These are phyloP conservation scores for Castor canadensis DNA, from an alignment of 2,113 vertebrate species.

Conservation along the genomic window DNA sequence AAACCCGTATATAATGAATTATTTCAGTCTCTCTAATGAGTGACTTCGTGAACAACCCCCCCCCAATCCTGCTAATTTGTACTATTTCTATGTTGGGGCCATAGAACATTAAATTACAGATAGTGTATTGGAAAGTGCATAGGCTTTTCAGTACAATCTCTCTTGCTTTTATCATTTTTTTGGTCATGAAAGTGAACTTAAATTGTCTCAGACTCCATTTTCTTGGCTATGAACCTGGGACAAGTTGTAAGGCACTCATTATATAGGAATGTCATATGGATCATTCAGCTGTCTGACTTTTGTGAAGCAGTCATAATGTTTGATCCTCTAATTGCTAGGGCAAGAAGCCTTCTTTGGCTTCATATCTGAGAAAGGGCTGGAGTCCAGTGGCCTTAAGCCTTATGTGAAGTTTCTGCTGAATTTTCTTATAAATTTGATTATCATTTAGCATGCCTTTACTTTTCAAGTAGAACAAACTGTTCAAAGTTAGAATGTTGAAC, in stretches of 20 bases:
- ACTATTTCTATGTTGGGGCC: not conserved
- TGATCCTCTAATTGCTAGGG: not conserved
- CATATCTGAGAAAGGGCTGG: not conserved
- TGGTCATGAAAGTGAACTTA: not conserved
- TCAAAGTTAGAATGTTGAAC: constrained; percentile 61
- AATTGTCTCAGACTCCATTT: not conserved
- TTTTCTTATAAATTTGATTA: constrained; percentile 2
- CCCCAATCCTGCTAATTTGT: not conserved
- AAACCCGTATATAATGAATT: not conserved
- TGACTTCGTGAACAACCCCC: not conserved
- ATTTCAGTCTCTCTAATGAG: not conserved
- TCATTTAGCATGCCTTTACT: constrained; percentile 27
- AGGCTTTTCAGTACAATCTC: not conserved
- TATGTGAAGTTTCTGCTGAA: not conserved
- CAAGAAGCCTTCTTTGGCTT: not conserved
- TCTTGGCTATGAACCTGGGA: not conserved
- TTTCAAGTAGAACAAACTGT: constrained; percentile 50
- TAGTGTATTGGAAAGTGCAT: not conserved
- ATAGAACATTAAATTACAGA: not conserved
- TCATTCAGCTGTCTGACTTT: not conserved
- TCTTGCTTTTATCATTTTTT: not conserved
- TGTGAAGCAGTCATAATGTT: not conserved
- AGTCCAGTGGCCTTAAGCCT: not conserved
- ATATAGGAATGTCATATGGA: not conserved
- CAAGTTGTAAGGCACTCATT: not conserved